These are phyloP conservation scores for Aplodontia rufa DNA, from an alignment of 2,113 vertebrate genomes.

Conservation along the genomic window DNA sequence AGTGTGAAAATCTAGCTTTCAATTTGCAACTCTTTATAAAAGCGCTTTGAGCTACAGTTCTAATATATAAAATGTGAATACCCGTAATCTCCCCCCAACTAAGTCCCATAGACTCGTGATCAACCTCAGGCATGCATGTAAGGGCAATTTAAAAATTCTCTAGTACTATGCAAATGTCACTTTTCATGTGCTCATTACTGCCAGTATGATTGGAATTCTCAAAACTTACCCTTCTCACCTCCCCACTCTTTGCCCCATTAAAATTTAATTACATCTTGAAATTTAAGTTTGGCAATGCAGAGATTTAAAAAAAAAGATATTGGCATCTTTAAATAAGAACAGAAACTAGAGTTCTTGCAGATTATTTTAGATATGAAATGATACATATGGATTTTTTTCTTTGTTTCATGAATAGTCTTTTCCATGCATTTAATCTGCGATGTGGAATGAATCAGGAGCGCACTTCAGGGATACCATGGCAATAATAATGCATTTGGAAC, in stretches of 20 bases:
- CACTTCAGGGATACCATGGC: constrained; percentile 27
- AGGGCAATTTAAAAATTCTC: neutral
- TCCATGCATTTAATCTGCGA: constrained; percentile 42
- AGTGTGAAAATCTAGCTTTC: neutral
- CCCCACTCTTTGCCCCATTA: neutral
- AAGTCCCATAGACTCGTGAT: neutral
- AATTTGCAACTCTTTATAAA: neutral
- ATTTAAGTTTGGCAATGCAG: constrained; percentile 32
- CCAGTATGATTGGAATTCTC: neutral
- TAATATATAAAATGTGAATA: neutral
- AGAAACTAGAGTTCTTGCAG: constrained; percentile 6
- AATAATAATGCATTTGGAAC: constrained; percentile 64
- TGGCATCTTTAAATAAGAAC: neutral
- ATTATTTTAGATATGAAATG: constrained; percentile 46
- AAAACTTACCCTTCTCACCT: constrained; percentile 33
- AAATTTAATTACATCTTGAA: constrained; percentile 40
- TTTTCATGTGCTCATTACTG: constrained; percentile 6
- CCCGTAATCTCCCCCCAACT: neutral
- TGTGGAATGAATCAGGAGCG: constrained; percentile 53
- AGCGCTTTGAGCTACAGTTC: neutral
- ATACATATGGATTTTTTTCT: constrained; percentile 17
- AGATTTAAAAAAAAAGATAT: neutral
- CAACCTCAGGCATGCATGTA: neutral
- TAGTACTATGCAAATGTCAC: neutral
- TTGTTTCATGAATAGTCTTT: constrained; percentile 60